phyloP scores from a whole-genome alignment of 2,113 vertebrate genomes.

The Serinus canaria region DNA sequence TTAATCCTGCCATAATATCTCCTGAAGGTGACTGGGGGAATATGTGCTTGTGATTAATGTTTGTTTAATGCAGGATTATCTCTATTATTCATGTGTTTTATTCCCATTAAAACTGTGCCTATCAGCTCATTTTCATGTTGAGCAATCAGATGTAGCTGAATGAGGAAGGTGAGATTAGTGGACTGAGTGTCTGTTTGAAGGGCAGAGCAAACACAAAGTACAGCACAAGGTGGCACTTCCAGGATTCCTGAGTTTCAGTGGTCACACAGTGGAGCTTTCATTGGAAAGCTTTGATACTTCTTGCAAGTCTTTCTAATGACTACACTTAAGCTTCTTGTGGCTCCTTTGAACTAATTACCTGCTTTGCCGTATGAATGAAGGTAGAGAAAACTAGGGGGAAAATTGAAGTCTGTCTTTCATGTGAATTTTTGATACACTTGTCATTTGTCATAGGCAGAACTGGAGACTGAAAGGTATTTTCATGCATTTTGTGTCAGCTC shows the following conservation, averaged over 20 bases:
- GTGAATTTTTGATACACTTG: neutral
- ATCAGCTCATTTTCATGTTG: conserved; percentile 45
- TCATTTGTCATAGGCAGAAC: neutral
- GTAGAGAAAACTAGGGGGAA: neutral
- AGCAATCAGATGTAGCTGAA: conserved; percentile 47
- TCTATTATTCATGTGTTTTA: conserved; percentile 66
- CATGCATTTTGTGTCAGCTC: neutral
- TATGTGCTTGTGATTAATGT: conserved; percentile 64
- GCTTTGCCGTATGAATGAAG: neutral
- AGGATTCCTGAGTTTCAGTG: neutral
- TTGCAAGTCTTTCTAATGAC: neutral
- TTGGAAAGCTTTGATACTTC: neutral
- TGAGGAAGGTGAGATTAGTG: conserved; percentile 32
- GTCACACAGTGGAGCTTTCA: neutral
- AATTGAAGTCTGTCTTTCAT: neutral
- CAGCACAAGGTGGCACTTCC: neutral
- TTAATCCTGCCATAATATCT: conserved; percentile 59
- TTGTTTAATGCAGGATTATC: conserved; percentile 67
- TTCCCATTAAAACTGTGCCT: conserved; percentile 60
- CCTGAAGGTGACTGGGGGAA: conserved; percentile 57
- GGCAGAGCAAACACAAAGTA: neutral
- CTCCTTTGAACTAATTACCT: neutral
- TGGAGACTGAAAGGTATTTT: neutral
- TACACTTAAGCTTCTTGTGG: neutral
- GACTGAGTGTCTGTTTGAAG: conserved; percentile 5